Evolutionary conservation across 2,797 vertebrate genomes (phyloP).

Genomic region (Semotilus atromaculatus): DNA sequence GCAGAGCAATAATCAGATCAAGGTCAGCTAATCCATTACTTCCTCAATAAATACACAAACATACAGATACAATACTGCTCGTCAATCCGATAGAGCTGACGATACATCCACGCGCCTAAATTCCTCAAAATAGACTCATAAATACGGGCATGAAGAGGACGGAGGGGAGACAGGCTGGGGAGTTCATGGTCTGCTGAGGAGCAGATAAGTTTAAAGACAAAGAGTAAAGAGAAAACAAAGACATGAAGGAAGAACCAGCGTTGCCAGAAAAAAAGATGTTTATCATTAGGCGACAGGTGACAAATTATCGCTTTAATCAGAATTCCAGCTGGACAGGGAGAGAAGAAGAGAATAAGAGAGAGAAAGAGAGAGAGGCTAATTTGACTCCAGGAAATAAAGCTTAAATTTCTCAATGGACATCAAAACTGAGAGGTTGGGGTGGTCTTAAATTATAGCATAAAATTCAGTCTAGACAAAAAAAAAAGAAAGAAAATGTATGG

Average conservation of each 20-base stretch:
- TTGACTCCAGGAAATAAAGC: neutral
- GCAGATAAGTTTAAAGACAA: conserved; percentile 18
- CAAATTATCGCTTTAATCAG: conserved; percentile 29
- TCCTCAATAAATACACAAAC: conserved; percentile 11
- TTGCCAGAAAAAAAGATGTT: conserved; percentile 16
- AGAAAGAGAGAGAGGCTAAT: neutral
- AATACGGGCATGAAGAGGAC: neutral
- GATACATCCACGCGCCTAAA: neutral
- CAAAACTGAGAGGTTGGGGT: neutral
- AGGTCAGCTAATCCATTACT: conserved; percentile 35
- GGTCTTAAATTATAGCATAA: neutral
- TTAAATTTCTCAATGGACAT: neutral
- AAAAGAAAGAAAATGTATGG: neutral
- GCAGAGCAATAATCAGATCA: conserved; percentile 4
- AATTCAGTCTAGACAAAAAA: neutral
- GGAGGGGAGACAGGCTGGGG: neutral
- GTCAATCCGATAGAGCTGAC: neutral
- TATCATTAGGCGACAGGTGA: conserved; percentile 33
- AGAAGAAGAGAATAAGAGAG: conserved; percentile 30
- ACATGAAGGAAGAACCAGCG: conserved; percentile 20
- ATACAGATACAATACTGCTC: neutral
- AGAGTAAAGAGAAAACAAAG: neutral
- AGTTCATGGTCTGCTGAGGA: conserved; percentile 21
- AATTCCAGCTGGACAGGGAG: neutral
- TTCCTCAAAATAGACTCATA: neutral